Percentiles rank a stretch among this genome's conserved stretches.
Evolutionary conservation across 2,888 invertebrate species (phyloP).

Genomic region (Drosophila picticornis): DNA sequence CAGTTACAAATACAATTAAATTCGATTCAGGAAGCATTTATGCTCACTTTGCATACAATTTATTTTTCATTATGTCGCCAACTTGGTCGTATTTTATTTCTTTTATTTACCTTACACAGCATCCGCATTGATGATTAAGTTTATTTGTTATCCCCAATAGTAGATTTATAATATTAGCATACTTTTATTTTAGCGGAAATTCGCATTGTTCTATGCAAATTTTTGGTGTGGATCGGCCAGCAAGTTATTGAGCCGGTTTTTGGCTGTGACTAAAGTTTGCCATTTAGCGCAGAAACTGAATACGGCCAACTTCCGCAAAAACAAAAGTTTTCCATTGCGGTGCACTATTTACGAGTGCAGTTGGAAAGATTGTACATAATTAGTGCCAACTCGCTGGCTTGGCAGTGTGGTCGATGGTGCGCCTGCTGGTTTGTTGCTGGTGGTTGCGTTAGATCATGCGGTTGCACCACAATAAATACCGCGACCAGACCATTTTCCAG

Average conservation of each 20-base stretch:
- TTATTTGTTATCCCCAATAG: conserved; percentile 8
- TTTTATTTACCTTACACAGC: not conserved
- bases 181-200: conserved; percentile 12
- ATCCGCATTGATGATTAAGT: not conserved
- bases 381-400: conserved; percentile 7
- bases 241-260: conserved; percentile 32
- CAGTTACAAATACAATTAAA: conserved; percentile 70
- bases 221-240: not conserved
- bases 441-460: conserved; percentile 42
- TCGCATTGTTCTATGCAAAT: conserved; percentile 25
- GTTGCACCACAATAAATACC: conserved; percentile 66
- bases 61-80: conserved; percentile 33
- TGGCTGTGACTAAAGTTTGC: not conserved
- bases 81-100: conserved; percentile 3
- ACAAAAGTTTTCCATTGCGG: conserved; percentile 36
- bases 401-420: conserved; percentile 9
- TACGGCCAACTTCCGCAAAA: conserved; percentile 47
- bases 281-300: conserved; percentile 22
- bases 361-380: conserved; percentile 24
- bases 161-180: conserved; percentile 45
- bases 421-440: conserved; percentile 1
- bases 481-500: conserved; percentile 40
- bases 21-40: conserved; percentile 77
- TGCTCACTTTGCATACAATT: conserved; percentile 59
- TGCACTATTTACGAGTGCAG: conserved; percentile 41